A percentile compares a stretch with the other conserved stretches of the same genome.
These are phyloP conservation scores for Minunthozetes semirufus DNA, from an alignment of 2,888 invertebrate species.

Conservation along the genomic window DNA sequence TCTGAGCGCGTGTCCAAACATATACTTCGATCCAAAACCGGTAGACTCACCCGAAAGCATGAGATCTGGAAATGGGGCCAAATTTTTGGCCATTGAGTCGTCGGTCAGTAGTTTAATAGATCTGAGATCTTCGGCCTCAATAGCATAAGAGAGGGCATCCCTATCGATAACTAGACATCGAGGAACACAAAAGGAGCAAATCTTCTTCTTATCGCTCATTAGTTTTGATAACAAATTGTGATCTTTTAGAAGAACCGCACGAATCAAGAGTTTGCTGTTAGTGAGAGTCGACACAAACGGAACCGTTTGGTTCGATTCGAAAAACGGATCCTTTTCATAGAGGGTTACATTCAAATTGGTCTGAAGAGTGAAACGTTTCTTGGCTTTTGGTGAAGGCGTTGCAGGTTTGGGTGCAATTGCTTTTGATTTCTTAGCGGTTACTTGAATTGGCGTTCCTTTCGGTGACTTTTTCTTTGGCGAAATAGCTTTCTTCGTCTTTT, in stretches of 20 bases:
- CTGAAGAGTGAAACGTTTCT: background rate
- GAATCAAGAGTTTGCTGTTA: constrained; percentile 50
- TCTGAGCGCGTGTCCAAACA: constrained; percentile 49
- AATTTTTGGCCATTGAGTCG: constrained; percentile 26
- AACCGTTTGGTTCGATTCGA: constrained; percentile 40
- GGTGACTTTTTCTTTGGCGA: background rate
- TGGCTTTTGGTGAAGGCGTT: background rate
- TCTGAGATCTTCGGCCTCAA: constrained; percentile 46
- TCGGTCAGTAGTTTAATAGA: constrained; percentile 46
- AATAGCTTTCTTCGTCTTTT: constrained; percentile 21
- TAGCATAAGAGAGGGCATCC: constrained; percentile 47
- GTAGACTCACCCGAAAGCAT: background rate
- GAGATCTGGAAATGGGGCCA: background rate
- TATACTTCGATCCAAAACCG: constrained; percentile 35
- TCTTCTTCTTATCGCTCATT: constrained; percentile 46
- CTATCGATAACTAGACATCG: constrained; percentile 46
- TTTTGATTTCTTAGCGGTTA: background rate
- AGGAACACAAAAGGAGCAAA: constrained; percentile 45
- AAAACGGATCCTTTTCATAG: constrained; percentile 29
- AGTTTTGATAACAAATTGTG: constrained; percentile 48
- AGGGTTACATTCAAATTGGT: background rate
- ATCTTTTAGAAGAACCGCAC: constrained; percentile 50
- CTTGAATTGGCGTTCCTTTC: background rate
- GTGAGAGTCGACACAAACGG: constrained; percentile 50
- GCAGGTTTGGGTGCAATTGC: background rate